Conservation (phyloP, 2,113 vertebrate species). For the Ictalurus furcatus region DNA sequence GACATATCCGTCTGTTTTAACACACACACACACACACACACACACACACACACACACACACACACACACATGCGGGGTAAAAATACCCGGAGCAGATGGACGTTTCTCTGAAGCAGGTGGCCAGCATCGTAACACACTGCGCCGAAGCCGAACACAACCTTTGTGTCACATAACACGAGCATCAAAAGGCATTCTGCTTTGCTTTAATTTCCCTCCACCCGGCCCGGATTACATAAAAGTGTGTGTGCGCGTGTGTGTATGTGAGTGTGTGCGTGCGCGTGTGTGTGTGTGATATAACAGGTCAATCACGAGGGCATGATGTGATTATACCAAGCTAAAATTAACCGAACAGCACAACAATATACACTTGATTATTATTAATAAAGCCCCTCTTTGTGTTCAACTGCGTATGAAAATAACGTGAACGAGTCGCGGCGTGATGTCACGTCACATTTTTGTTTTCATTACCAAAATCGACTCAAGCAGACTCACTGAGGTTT, state of each 20-base stretch:
- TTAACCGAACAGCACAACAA: constrained; percentile 36
- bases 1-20: background rate
- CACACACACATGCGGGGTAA: constrained; percentile 40
- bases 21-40: background rate
- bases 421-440: background rate
- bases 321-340: constrained; percentile 41
- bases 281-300: constrained; percentile 9
- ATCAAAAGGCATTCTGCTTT: constrained; percentile 23
- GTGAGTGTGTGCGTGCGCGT: constrained; percentile 1
- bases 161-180: constrained; percentile 38
- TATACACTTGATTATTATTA: constrained; percentile 38
- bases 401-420: background rate
- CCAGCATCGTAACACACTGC: constrained; percentile 45
- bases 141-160: constrained; percentile 43
- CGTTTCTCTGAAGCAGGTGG: constrained; percentile 68
- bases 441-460: background rate
- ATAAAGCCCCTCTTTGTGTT: background rate
- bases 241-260: background rate
- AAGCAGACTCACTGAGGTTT: background rate
- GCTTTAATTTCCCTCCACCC: constrained; percentile 28
- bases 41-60: constrained; percentile 8
- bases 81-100: constrained; percentile 65
- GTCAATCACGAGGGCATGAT: background rate
- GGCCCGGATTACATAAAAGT: constrained; percentile 15
- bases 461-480: background rate